Evolutionary conservation across 2,113 vertebrate genomes (phyloP).

Genomic region (Passer domesticus): DNA sequence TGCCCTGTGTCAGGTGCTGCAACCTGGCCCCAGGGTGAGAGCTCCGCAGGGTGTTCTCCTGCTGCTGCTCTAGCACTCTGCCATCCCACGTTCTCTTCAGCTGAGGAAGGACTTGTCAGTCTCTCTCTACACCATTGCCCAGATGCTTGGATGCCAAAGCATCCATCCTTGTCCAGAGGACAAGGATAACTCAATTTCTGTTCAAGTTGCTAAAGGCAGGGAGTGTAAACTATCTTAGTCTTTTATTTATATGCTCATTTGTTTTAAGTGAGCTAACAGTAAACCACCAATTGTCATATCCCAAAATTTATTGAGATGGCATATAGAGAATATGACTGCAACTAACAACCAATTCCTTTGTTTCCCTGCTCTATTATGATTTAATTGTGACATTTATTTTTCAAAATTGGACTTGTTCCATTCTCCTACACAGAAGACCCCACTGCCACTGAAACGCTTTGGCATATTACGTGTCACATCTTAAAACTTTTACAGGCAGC

Average conservation of each 20-base stretch:
- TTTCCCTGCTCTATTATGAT: not conserved
- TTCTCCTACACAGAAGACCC: not conserved
- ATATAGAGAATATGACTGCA: not conserved
- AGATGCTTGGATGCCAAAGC: not conserved
- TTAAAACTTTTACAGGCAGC: not conserved
- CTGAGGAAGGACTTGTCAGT: not conserved
- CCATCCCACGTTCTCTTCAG: not conserved
- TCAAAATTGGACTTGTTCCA: not conserved
- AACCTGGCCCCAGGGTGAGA: not conserved
- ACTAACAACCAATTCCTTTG: not conserved
- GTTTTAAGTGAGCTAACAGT: not conserved
- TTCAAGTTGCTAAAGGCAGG: not conserved
- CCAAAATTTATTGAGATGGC: not conserved
- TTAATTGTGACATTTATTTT: not conserved
- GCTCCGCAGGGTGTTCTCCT: not conserved
- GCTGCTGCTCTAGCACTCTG: fast-evolving
- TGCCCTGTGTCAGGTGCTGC: fast-evolving
- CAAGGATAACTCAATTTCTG: not conserved
- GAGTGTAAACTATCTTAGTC: not conserved
- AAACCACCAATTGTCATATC: not conserved
- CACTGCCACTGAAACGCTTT: not conserved
- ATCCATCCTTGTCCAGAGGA: not conserved
- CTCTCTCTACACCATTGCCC: too few relatives aligned
- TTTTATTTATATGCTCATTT: not conserved
- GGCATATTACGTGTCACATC: not conserved